Conservation (phyloP, 37 sponge, comb jelly and placozoan genomes). For the Corticium candelabrum region DNA sequence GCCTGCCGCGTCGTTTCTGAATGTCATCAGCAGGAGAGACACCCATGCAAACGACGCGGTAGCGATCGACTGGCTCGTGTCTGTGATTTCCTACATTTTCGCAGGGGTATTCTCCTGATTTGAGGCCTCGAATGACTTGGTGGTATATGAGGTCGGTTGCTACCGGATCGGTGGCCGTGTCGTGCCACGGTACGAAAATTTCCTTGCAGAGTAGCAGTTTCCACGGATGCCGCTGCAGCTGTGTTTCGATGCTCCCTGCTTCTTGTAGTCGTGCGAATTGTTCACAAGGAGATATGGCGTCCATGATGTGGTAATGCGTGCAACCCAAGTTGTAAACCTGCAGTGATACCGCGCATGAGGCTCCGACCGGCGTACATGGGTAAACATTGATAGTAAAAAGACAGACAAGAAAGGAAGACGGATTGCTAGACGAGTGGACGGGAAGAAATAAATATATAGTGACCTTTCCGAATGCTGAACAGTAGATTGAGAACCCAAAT, state of each 20-base stretch:
- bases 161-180: neutral
- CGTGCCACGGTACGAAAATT: slow-evolving; percentile 6
- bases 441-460: no score
- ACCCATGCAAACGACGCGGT: no score
- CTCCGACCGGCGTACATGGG: no score
- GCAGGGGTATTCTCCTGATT: neutral
- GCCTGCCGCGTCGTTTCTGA: no score
- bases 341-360: no score
- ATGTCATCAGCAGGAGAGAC: no score
- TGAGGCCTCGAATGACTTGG: slow-evolving; percentile 1
- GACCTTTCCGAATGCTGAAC: neutral
- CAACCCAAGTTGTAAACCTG: neutral
- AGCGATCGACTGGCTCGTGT: no score
- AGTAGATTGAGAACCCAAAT: neutral
- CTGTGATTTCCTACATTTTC: neutral
- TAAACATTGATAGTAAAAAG: no score
- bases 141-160: neutral
- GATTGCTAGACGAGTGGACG: no score
- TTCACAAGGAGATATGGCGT: slow-evolving; percentile 2
- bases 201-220: neutral
- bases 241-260: neutral
- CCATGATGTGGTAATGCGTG: neutral
- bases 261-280: neutral
- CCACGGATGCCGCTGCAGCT: neutral
- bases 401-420: no score